Percentiles rank a stretch among this genome's conserved stretches.
phyloP scores from a whole-genome alignment of 2,797 vertebrate genomes.

The Holocentrus rufus region DNA sequence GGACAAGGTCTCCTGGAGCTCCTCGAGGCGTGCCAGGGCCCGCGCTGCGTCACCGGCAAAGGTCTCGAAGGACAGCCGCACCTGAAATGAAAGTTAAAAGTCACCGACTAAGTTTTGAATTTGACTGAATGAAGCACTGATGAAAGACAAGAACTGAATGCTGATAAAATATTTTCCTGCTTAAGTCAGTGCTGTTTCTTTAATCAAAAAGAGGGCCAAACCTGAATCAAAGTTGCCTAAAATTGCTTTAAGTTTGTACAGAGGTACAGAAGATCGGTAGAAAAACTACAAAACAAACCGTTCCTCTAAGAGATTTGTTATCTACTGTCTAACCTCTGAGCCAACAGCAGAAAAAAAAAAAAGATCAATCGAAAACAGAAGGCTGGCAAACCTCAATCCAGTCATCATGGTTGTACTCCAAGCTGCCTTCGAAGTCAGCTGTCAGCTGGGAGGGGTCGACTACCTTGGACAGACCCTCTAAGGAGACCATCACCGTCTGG shows the following conservation, averaged over 20 bases:
- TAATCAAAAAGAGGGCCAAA: no score
- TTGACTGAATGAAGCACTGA: not conserved
- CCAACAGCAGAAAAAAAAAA: not conserved
- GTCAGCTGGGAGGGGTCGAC: slow-evolving; percentile 98
- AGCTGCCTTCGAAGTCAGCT: slow-evolving; percentile 94
- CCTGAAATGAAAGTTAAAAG: slow-evolving; percentile 53
- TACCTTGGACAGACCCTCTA: slow-evolving; percentile 98
- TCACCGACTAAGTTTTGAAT: not conserved
- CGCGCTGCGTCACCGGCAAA: slow-evolving; percentile 93
- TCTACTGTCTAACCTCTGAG: not conserved
- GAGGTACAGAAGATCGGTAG: not conserved
- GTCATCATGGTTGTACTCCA: slow-evolving; percentile 98
- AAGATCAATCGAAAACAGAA: not conserved
- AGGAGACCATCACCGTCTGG: slow-evolving; percentile 98
- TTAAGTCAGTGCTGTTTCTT: no score
- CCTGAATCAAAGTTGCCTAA: no score
- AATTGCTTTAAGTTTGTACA: no score
- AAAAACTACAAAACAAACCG: not conserved
- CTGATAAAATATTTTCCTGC: not conserved
- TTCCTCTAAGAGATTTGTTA: not conserved
- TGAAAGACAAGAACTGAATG: not conserved
- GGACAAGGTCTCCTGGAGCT: slow-evolving; percentile 94
- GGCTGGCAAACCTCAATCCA: slow-evolving; percentile 94
- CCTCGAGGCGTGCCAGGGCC: slow-evolving; percentile 91
- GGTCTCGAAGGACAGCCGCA: slow-evolving; percentile 90